Evolutionary conservation across 2,888 invertebrate genomes (phyloP).

Genomic region (Peribatodes rhomboidaria): DNA sequence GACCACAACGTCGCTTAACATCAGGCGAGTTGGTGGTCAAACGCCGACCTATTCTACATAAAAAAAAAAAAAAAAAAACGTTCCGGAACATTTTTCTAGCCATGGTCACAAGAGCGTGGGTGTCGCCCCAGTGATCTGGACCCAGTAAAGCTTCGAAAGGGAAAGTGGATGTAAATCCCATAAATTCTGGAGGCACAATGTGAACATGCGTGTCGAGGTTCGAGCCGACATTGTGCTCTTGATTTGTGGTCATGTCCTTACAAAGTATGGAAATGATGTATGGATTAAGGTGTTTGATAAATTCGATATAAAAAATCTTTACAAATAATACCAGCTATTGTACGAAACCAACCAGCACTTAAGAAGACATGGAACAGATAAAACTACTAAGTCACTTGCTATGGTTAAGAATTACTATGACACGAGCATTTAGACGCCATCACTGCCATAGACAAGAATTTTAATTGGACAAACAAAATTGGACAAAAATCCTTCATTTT

Average conservation of each 20-base stretch:
- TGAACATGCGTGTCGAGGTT: slow-evolving; percentile 36
- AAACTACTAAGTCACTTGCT: too few relatives aligned
- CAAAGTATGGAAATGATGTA: slow-evolving; percentile 25
- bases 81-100: slow-evolving; percentile 9
- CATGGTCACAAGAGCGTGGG: slow-evolving; percentile 55
- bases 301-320: too few relatives aligned
- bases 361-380: too few relatives aligned
- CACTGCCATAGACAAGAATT: slow-evolving; percentile 1
- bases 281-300: neutral
- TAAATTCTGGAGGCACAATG: slow-evolving; percentile 46
- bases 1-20: too few relatives aligned
- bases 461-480: slow-evolving; percentile 11
- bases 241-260: slow-evolving; percentile 34
- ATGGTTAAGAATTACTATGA: neutral
- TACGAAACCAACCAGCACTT: too few relatives aligned
- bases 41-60: too few relatives aligned
- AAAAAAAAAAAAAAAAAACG: too few relatives aligned
- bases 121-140: slow-evolving; percentile 52
- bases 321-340: too few relatives aligned
- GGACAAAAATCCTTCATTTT: slow-evolving; percentile 1
- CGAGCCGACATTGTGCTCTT: slow-evolving; percentile 28
- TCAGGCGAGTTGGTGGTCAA: too few relatives aligned
- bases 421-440: neutral
- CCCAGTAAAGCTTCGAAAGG: slow-evolving; percentile 47
- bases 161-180: slow-evolving; percentile 52